A percentile compares a stretch with the other conserved stretches of the same genome.
Conservation (phyloP, 2,113 vertebrate species). For the Steatornis caripensis region DNA sequence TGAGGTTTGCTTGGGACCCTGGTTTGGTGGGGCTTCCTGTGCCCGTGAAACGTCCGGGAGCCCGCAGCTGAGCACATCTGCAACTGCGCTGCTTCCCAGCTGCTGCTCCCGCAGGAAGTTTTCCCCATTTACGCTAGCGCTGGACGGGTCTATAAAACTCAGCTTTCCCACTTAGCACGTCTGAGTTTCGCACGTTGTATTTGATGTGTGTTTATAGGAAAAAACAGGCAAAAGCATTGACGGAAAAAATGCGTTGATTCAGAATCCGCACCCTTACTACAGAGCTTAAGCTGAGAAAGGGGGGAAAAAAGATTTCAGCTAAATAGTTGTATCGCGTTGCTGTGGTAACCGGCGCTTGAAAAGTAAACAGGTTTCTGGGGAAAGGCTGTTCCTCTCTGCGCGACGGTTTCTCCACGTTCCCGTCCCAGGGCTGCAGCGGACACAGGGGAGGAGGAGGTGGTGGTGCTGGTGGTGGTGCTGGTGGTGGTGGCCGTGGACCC, state of each 20-base stretch:
- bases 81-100: background rate
- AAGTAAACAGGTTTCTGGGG: background rate
- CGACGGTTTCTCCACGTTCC: background rate
- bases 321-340: background rate
- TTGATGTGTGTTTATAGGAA: conserved; percentile 27
- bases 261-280: background rate
- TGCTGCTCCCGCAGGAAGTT: background rate
- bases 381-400: background rate
- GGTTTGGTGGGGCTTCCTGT: background rate
- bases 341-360: background rate
- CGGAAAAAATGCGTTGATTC: background rate
- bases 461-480: too few relatives aligned
- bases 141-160: background rate
- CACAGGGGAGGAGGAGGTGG: background rate
- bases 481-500: background rate
- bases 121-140: background rate
- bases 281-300: background rate
- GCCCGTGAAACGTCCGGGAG: rapidly evolving
- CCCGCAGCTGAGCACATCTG: background rate
- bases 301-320: background rate
- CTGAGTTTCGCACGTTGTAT: background rate
- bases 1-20: background rate
- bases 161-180: background rate
- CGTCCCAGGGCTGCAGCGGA: background rate
- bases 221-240: conserved; percentile 43